Base-by-base conservation (phyloP, 1,140 invertebrate species). In the Saccostrea cuccullata region DNA sequence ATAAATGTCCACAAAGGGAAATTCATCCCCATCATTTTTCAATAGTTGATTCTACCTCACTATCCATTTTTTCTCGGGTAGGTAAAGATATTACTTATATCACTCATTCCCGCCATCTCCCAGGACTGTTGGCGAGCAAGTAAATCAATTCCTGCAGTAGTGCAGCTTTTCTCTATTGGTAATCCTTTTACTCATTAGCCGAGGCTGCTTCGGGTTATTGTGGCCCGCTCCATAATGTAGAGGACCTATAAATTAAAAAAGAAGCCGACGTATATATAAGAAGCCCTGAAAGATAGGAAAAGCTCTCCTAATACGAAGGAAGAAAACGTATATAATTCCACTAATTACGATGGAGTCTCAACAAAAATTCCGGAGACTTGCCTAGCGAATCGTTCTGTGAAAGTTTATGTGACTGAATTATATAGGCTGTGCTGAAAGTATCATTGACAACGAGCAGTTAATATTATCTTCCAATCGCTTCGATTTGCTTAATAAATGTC, bases 201-300 rank as follows among this genome's bases (percentile, higher is more conserved):
- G 26, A 77, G 70, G 13, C 70, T 12, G 70, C 26, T 36, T 77
- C 26, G 13, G 12, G 70, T 30, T 77, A 11, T 77, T 26, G 26
- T 77, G 26, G 23, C 26, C 26, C 70, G 26, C 70, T 77, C 30
- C 70, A 77, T 77, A 36, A 30, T 77, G 70, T 36, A 77, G 70
- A 77, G 70, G 70, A 77, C 26, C 70, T 77, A 77, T 77, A 77
- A 77, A 77, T 77, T 77, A 77, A 77, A 77, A 77, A 67, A 67
- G 58, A 64, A 64, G 58, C 58, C 58, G n/a, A n/a, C 15, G 58
- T 64, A 64, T 47, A 36, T 36, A 47, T 47, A 47, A 47, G 47
- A 47, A 64, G 58, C 58, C 15, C 0, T 64, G 47, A 8, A 47
- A 64, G 58, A 17, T 64, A 64, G n/a, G 58, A 20, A 64, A 64